Evolutionary conservation across 2,888 invertebrate species (phyloP), one percentile per base, ranked within the genome.

Genomic region (Thecocarcelia acutangulata): DNA sequence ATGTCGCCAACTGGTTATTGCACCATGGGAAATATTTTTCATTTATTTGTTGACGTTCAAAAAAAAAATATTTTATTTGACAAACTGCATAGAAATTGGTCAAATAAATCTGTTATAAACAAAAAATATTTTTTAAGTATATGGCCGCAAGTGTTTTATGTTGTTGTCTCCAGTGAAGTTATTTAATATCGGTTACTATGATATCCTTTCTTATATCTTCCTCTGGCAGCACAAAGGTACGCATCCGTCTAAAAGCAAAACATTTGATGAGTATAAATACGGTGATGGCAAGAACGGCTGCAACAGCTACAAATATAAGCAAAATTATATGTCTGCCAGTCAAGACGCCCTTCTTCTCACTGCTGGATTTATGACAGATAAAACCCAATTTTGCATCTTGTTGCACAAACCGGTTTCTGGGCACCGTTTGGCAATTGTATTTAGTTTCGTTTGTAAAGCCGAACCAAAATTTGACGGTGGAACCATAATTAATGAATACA

Each of bases 401-500:
- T 24, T 52, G n/a, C 3, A 61, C 8, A 1, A 1, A 6, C 17
- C 46, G n/a, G n/a, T 11, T 28, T 19, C 24, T 59, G 0, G 19
- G 17, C 8, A 4, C 11, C 5, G 70, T 33, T 13, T 21, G 58
- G 66, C 80, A 80, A 42, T 24, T 68, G 13, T 28, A 28, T 8
- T 42, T 63, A 8, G 40, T 75, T 11, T 75, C 70, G 13, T 44
- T 64, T 9, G 56, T 75, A 19, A 50, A 58, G 13, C 37, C 13
- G 15, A 73, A 76, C 80, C 80, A 81, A 24, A 68, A 81, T 1
- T 8, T 66, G 0, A 11, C 11, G 11, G 19, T 21, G 8, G 50
- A 69, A 21, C 69, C 75, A 46, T 64, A 80, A 46, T 70, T 54
- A 3, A 59, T 19, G 4, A 58, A 64, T n/a, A 80, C 3, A 28